Evolutionary conservation across 1,140 invertebrate genomes (phyloP), one percentile per base, ranked within the genome.

Genomic region (Drosophila arawakana): DNA sequence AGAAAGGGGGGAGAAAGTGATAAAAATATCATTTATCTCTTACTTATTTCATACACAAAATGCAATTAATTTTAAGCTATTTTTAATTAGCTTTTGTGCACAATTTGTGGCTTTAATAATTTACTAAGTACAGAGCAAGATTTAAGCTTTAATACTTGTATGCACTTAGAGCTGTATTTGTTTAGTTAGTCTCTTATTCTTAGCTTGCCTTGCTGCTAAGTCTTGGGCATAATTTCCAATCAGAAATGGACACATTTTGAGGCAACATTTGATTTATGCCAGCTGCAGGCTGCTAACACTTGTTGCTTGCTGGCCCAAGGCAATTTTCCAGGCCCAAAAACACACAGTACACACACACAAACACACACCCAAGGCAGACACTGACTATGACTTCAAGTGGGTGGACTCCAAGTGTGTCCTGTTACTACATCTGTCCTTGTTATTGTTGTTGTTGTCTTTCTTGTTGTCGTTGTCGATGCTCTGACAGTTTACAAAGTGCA

Each of bases 401-500:
- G 57, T 55, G 73, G 46, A 54, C n/a, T 10, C 7, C 55, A 68
- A 43, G 50, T 69, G 25, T 39, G 47, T 52, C 46, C 25, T 49
- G 39, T 54, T 57, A 13, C 58, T 30, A 21, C 37, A 35, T 10
- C 8, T 46, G 34, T 68, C 41, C 35, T 43, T 54, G 57, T 54
- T 37, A 46, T 67, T 67, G 10, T 21, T 15, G 1, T 37, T 39
- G 0, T 55, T 55, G n/a, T 59, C 41, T 37, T 52, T 63, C 43
- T 25, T 21, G 58, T 67, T 68, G 39, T 57, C 35, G 35, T 57
- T 57, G 54, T 54, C 50, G 50, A 54, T 61, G 44, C 61, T 69
- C 65, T 90, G 85, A 90, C 85, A 90, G 70, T 83, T 90, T 80
- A 90, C 85, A 90, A 90, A 90, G 85, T 90, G 85, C 78, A 67